A percentile compares a stretch with the other conserved stretches of the same genome.
Evolutionary conservation across 2,888 invertebrate genomes (phyloP).

Genomic region (Pterobdella sp.): DNA sequence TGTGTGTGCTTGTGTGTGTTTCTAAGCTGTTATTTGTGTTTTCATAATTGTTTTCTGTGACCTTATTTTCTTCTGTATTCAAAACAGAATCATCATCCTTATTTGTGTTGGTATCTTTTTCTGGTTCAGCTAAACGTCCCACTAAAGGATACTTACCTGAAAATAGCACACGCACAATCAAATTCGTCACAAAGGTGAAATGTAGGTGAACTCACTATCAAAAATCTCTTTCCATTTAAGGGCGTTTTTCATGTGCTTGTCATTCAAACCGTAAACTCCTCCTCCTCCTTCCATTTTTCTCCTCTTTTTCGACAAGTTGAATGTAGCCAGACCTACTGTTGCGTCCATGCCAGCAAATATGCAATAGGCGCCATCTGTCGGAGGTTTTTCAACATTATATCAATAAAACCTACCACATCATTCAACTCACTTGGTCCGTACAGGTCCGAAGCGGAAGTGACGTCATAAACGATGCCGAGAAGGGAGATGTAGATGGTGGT

Average conservation of each 20-base stretch:
- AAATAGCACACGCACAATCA: neutral
- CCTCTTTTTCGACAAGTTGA: conserved; percentile 20
- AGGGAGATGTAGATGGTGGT: conserved; percentile 23
- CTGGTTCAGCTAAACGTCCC: neutral
- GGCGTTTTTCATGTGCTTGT: conserved; percentile 26
- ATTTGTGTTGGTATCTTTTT: neutral
- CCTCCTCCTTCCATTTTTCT: neutral
- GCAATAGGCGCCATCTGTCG: conserved; percentile 24
- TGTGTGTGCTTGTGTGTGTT: too few species aligned
- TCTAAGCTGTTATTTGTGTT: too few species aligned
- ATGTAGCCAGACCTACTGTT: conserved; percentile 25
- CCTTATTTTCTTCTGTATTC: too few species aligned
- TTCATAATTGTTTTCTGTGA: too few species aligned
- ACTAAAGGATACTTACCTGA: neutral
- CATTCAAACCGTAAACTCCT: neutral
- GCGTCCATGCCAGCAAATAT: conserved; percentile 29
- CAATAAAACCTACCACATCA: neutral
- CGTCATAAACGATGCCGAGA: conserved; percentile 23
- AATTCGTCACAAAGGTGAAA: neutral
- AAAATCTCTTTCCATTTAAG: conserved; percentile 25
- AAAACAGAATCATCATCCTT: too few species aligned
- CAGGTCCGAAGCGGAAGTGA: conserved; percentile 2
- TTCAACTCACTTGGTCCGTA: conserved; percentile 22
- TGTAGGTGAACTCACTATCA: conserved; percentile 19
- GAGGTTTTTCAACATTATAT: neutral